phyloP scores from a whole-genome alignment of 1,140 invertebrate genomes.

The Ostrea denselamellosa region DNA sequence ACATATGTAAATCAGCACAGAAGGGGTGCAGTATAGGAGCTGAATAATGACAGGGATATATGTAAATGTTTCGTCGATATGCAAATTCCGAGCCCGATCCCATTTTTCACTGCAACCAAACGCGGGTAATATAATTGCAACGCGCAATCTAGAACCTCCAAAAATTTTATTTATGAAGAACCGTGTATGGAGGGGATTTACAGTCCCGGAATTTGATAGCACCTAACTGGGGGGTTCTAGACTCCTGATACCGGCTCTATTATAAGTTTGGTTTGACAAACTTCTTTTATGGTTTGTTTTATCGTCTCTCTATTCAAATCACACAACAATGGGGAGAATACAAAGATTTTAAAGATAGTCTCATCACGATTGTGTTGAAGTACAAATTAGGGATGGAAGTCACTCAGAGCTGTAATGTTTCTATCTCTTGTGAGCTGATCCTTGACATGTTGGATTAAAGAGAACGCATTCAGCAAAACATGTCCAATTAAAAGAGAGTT shows the following conservation, averaged over 20 bases:
- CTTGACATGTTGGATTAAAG: slow-evolving; percentile 26
- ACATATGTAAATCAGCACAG: slow-evolving; percentile 26
- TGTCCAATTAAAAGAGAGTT: neutral
- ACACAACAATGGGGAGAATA: slow-evolving; percentile 8
- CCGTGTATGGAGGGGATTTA: slow-evolving; percentile 11
- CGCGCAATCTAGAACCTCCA: slow-evolving; percentile 7
- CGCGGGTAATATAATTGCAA: slow-evolving; percentile 12
- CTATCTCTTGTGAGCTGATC: slow-evolving; percentile 4
- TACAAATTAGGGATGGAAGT: slow-evolving; percentile 32
- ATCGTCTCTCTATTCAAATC: slow-evolving; percentile 4
- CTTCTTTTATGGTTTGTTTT: slow-evolving; percentile 30
- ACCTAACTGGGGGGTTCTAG: slow-evolving; percentile 23
- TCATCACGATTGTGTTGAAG: slow-evolving; percentile 35
- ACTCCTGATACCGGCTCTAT: slow-evolving; percentile 18
- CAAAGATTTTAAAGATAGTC: slow-evolving; percentile 36
- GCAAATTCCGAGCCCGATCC: slow-evolving; percentile 35
- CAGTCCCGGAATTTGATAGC: slow-evolving; percentile 28
- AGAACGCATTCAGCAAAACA: slow-evolving; percentile 11
- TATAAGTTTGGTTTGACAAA: slow-evolving; percentile 38
- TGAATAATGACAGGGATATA: slow-evolving; percentile 19
- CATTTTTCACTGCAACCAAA: slow-evolving; percentile 27
- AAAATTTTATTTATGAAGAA: slow-evolving; percentile 16
- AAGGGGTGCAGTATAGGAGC: slow-evolving; percentile 28
- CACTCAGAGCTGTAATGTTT: slow-evolving; percentile 11
- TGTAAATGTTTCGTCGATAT: neutral